Evolutionary conservation across 2,888 invertebrate species (phyloP), one percentile per base, ranked within the genome.

Genomic region (Nysson spinosus): DNA sequence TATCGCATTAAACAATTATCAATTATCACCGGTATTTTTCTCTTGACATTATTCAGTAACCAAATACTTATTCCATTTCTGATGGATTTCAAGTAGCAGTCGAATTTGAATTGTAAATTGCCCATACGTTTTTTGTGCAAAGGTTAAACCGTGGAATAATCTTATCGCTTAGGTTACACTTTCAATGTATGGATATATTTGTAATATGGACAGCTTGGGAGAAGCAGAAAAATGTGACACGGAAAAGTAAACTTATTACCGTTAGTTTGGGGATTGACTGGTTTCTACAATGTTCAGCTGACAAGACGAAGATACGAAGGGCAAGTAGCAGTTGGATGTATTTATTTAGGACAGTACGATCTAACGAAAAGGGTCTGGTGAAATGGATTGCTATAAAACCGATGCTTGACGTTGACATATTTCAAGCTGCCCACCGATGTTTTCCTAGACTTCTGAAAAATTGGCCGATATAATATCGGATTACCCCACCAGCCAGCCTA

Each of bases 281-380:
- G 2, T 17, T 32, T 11, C 32, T 12, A 40, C 30, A 42, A 50
- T 3, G 40, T 40, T 51, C 51, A n/a, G 37, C 19, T 32, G 37
- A 40, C 40, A 40, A 20, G 30, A 32, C 28, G 12, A 50, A 50
- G 37, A 19, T 20, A 40, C 37, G 22, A 17, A 17, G 40, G 40
- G 22, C 34, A 30, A 40, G 40, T 51, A 40, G 40, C 40, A 12
- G 16, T 34, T 20, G 35, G 28, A 17, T 7, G 35, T 52, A 42
- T 52, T 60, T 65, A 35, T 35, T 55, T 47, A 49, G 47, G 47
- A 54, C 39, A 37, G 28, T 16, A n/a, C 39, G 34, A 50, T 50
- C 30, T 24, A 32, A 58, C 47, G 55, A 49, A 40, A 46, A 46
- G 24, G 20, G 47, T n/a, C 35, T 26, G 47, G 32, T 39, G 26